Evolutionary conservation across 2,888 invertebrate species (phyloP), one percentile per base, ranked within the genome.

Genomic region (Elmis aenea): DNA sequence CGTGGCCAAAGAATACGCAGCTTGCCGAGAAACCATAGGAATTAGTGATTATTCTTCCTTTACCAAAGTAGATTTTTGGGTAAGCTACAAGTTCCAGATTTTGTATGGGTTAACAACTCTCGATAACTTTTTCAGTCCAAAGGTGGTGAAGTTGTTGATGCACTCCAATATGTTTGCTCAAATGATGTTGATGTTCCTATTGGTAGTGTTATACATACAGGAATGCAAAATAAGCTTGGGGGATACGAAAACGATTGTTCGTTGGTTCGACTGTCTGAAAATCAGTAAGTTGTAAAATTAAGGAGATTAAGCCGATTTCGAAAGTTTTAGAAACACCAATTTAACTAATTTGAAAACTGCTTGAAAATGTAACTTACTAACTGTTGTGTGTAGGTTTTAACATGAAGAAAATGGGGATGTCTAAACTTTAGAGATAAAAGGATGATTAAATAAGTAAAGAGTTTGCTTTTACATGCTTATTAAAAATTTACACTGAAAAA

Each of bases 241-340:
- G 97, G 97, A 8, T 97, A 96, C 64, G 96, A 97, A 70, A 97
- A 97, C 61, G 97, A 97, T 68, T 96, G 96, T 71, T 95, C 94
- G 42, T 71, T 97, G 33, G 92, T 91, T 2, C 75, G 96, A 38
- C 76, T 95, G 16, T 76, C 87, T 0, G 83, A 86, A 39, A 87
- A 91, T 68, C 87, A 90, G 94, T 94, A 67, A 72, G 78, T 70
- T 33, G 8, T 18, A 18, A 18, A 8, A 18, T 6, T 8, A 18
- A 6, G 8, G 8, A 18, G 8, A 18, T 18, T 18, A 18, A 6
- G 18, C n/a, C n/a, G n/a, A n/a, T n/a, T n/a, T n/a, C n/a, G n/a
- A n/a, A n/a, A n/a, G n/a, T n/a, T n/a, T n/a, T n/a, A n/a, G n/a
- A n/a, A n/a, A n/a, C n/a, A n/a, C n/a, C n/a, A n/a, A n/a, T n/a